Evolutionary conservation across 2,797 vertebrate genomes (phyloP).

Genomic region (Hydrolagus colliei): DNA sequence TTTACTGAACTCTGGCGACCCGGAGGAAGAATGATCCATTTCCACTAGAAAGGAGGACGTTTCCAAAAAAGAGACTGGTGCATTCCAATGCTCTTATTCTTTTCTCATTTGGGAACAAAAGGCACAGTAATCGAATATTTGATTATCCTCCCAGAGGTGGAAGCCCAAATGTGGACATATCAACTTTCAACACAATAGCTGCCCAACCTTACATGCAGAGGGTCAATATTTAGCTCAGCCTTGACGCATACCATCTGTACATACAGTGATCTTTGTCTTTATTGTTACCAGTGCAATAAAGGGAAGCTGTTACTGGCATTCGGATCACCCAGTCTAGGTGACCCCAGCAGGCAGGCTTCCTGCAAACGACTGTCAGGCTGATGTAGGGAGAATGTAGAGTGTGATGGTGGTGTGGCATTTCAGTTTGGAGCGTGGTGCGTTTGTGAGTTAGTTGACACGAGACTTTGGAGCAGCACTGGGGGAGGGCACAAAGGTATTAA

Average conservation of each 20-base stretch:
- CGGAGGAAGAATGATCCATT: too few relatives aligned
- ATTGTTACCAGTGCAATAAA: not conserved
- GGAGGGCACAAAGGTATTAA: too few relatives aligned
- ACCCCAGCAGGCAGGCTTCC: not conserved
- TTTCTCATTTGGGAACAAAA: not conserved
- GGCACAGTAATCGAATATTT: slow-evolving; percentile 10
- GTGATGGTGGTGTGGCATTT: not conserved
- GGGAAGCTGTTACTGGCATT: not conserved
- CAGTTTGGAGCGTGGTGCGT: too few relatives aligned
- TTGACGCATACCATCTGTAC: not conserved
- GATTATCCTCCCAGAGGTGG: not conserved
- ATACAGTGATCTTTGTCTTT: not conserved
- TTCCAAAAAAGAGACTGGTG: not conserved
- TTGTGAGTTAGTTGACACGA: too few relatives aligned
- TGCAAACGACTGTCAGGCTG: not conserved
- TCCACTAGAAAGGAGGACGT: not conserved
- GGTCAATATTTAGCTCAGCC: slow-evolving; percentile 7
- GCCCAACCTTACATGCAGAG: slow-evolving; percentile 5
- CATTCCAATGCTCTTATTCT: slow-evolving; percentile 11
- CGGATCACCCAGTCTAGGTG: too few relatives aligned
- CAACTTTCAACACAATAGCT: not conserved
- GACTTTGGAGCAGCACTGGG: too few relatives aligned
- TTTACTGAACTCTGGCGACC: too few relatives aligned
- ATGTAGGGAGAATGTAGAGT: not conserved
- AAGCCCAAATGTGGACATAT: slow-evolving; percentile 1